Evolutionary conservation across 1,140 invertebrate species (phyloP).

Genomic region (Conus betulinus): DNA sequence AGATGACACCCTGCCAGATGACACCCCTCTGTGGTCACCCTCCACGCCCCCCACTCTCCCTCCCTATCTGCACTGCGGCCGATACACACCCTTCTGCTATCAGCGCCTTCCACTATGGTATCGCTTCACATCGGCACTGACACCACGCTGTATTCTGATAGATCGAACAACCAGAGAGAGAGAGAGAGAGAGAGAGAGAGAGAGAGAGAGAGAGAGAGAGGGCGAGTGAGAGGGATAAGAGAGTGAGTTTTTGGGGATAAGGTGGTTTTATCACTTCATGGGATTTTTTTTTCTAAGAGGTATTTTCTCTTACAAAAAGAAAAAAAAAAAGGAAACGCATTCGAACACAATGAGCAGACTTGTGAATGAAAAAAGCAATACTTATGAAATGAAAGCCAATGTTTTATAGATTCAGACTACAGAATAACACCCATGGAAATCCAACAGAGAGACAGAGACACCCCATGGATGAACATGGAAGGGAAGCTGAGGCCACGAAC

Average conservation of each 20-base stretch:
- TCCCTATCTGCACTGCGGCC: neutral
- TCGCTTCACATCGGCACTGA: neutral
- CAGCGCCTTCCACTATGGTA: too few relatives aligned
- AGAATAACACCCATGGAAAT: too few relatives aligned
- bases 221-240: too few relatives aligned
- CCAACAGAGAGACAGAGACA: too few relatives aligned
- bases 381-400: neutral
- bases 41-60: slow-evolving; percentile 1
- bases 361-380: neutral
- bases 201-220: neutral
- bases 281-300: too few relatives aligned
- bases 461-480: too few relatives aligned
- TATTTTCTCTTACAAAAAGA: neutral
- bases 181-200: neutral
- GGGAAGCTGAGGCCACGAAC: neutral
- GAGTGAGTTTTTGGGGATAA: too few relatives aligned
- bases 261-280: neutral
- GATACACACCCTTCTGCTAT: neutral
- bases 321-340: neutral
- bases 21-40: neutral
- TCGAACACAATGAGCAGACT: neutral
- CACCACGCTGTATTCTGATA: neutral
- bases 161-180: neutral
- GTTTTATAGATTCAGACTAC: neutral
- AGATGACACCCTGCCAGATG: neutral